These are phyloP conservation scores for Urocolius indicus DNA, from an alignment of 2,113 vertebrate species.

Conservation along the genomic window DNA sequence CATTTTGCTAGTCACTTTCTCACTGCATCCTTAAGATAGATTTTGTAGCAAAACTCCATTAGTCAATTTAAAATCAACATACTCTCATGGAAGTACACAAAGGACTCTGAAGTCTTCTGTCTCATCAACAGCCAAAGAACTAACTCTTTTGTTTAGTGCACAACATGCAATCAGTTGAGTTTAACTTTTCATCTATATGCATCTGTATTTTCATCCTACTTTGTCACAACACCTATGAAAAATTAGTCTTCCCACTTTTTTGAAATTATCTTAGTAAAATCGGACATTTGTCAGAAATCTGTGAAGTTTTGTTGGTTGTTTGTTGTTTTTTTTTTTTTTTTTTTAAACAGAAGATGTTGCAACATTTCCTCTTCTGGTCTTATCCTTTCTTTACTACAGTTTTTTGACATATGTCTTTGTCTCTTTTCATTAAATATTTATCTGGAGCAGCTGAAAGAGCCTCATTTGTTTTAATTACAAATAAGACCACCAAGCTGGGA, in stretches of 20 bases:
- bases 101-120: not conserved
- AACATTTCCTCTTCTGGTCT: constrained; percentile 34
- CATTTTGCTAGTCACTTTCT: not conserved
- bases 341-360: not conserved
- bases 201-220: not conserved
- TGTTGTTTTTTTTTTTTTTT: not conserved
- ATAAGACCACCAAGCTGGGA: constrained; percentile 83
- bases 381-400: constrained; percentile 19
- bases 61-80: not conserved
- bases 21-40: not conserved
- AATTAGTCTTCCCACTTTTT: not conserved
- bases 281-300: not conserved
- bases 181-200: not conserved
- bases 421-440: constrained; percentile 72
- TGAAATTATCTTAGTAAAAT: not conserved
- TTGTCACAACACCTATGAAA: not conserved
- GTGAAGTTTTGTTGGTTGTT: not conserved
- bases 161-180: not conserved
- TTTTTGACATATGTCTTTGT: constrained; percentile 63
- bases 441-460: constrained; percentile 71
- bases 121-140: not conserved
- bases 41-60: not conserved
- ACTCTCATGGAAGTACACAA: not conserved
- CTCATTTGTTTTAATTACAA: constrained; percentile 81
- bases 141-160: not conserved